phyloP scores from a whole-genome alignment of 2,797 vertebrate species.

The Sebastes itinus region DNA sequence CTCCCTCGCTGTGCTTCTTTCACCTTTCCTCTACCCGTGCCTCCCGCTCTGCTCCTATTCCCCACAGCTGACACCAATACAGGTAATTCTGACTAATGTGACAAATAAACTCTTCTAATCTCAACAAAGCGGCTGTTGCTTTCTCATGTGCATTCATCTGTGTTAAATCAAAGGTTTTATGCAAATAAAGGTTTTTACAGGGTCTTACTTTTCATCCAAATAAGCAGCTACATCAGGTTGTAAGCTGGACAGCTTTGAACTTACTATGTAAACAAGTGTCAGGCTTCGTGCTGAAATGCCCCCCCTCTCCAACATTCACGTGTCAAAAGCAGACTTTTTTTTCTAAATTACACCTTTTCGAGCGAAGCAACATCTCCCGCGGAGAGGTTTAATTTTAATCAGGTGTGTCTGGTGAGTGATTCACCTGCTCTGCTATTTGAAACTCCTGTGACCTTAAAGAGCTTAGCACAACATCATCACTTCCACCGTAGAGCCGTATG shows the following conservation, averaged over 20 bases:
- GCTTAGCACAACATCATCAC: slow-evolving; percentile 73
- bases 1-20: slow-evolving; percentile 22
- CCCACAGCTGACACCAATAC: slow-evolving; percentile 74
- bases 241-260: slow-evolving; percentile 82
- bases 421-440: slow-evolving; percentile 68
- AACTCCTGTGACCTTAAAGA: slow-evolving; percentile 76
- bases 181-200: slow-evolving; percentile 75
- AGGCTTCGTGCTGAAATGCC: slow-evolving; percentile 62
- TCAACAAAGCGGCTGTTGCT: slow-evolving; percentile 77
- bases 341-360: slow-evolving; percentile 54
- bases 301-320: slow-evolving; percentile 54
- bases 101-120: slow-evolving; percentile 86
- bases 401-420: slow-evolving; percentile 70
- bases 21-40: slow-evolving; percentile 38
- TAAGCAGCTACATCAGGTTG: slow-evolving; percentile 70
- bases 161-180: slow-evolving; percentile 85
- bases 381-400: slow-evolving; percentile 67
- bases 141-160: slow-evolving; percentile 73
- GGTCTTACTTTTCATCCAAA: slow-evolving; percentile 73
- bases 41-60: slow-evolving; percentile 16
- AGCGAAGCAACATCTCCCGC: slow-evolving; percentile 45
- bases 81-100: slow-evolving; percentile 85
- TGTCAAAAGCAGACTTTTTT: slow-evolving; percentile 56
- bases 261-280: slow-evolving; percentile 82
- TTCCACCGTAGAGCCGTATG: slow-evolving; percentile 37